These are phyloP conservation scores for Rhynchonycteris naso DNA, from an alignment of 2,797 vertebrate genomes.

Conservation along the genomic window DNA sequence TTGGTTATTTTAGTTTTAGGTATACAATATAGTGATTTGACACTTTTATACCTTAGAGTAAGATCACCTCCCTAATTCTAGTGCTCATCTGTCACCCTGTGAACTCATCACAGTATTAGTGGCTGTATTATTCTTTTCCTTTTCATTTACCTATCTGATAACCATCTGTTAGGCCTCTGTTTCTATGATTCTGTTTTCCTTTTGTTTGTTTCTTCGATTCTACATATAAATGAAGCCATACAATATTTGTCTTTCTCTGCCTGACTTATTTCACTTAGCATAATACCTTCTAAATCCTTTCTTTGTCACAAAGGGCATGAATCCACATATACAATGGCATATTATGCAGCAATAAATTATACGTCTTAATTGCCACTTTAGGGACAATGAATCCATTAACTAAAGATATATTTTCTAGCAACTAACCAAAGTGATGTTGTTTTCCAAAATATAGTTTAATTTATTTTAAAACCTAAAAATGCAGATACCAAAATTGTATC, in stretches of 20 bases:
- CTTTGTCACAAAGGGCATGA: too few species aligned
- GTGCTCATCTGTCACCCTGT: too few species aligned
- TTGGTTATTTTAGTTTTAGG: background rate
- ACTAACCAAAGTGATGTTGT: background rate
- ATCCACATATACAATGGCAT: background rate
- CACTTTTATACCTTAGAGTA: background rate
- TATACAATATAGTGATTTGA: background rate
- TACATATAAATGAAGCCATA: background rate
- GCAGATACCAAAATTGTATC: background rate
- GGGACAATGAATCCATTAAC: conserved; percentile 11
- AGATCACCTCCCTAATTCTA: background rate
- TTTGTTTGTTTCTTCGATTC: too few species aligned
- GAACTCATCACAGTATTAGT: background rate
- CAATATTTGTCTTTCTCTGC: background rate
- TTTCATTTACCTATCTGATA: background rate
- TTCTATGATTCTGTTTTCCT: background rate
- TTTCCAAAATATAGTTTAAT: background rate
- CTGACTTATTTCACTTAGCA: background rate
- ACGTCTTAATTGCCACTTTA: conserved; percentile 34
- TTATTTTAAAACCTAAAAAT: conserved; percentile 43
- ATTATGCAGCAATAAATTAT: background rate
- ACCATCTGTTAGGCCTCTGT: background rate
- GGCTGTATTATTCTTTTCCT: background rate
- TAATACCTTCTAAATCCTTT: background rate
- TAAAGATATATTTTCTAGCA: conserved; percentile 22